Percentiles rank a stretch among this genome's conserved stretches.
phyloP scores from a whole-genome alignment of 1,140 invertebrate genomes.

The Platorchestia sp. region DNA sequence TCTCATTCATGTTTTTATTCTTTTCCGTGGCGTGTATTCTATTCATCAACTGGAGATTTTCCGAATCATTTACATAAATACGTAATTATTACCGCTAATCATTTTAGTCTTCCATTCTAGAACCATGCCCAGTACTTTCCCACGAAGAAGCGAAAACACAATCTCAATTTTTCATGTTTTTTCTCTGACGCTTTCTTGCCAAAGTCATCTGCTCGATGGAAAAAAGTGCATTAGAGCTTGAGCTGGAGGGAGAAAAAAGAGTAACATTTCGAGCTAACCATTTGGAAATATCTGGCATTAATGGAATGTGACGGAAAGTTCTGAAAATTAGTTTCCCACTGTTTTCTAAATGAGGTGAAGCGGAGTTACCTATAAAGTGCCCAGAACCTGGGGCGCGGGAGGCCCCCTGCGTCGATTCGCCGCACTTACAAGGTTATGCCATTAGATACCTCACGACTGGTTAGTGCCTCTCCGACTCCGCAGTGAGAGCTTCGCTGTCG shows the following conservation, averaged over 20 bases:
- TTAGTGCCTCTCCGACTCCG: not conserved
- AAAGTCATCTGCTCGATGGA: not conserved
- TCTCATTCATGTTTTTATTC: not conserved
- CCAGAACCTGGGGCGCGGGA: not conserved
- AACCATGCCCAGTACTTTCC: not conserved
- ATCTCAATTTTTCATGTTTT: slow-evolving; percentile 44
- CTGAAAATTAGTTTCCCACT: slow-evolving; percentile 46
- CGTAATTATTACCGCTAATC: not conserved
- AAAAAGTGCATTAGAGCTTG: slow-evolving; percentile 47
- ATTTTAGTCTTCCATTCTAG: not conserved
- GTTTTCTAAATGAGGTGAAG: slow-evolving; percentile 55
- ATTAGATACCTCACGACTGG: slow-evolving; percentile 31
- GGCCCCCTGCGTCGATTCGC: slow-evolving; percentile 20
- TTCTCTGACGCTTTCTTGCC: slow-evolving; percentile 24
- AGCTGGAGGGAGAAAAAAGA: not conserved
- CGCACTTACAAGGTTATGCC: slow-evolving; percentile 54
- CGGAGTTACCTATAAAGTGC: slow-evolving; percentile 47
- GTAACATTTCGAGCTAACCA: slow-evolving; percentile 23
- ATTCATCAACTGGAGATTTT: not conserved
- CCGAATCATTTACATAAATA: not conserved
- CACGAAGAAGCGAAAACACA: not conserved
- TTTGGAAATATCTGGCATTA: slow-evolving; percentile 53
- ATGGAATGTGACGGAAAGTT: slow-evolving; percentile 52
- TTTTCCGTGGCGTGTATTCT: not conserved
- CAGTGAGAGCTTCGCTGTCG: not conserved